Evolutionary conservation across 1,140 invertebrate species (phyloP), one percentile per base, ranked within the genome.

Genomic region (Caerostris darwini): DNA sequence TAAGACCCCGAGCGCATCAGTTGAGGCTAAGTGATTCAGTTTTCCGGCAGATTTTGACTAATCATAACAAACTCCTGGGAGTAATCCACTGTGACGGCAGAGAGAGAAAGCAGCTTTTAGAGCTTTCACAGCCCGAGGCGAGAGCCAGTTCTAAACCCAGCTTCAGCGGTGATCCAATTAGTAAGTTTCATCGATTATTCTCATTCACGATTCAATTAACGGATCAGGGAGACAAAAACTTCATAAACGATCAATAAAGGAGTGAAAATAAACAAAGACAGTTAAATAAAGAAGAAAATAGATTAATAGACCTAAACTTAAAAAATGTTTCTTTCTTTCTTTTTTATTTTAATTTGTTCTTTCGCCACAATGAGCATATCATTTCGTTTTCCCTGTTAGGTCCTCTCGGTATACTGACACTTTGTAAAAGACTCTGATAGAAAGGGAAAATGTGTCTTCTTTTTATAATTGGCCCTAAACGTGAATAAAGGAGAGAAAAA

Each of bases 401-500:
- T 34, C 61, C 10, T 77, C 71, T 50, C 71, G 1, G 7, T 34
- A 12, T 34, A 34, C 34, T 77, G 71, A 50, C 50, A 77, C 71
- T 77, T 77, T 77, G 71, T 77, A 77, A 77, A 50, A 34, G 71
- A 77, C 53, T 53, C 71, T 50, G 71, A 53, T 53, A 77, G 71
- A 50, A 12, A 50, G 34, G 7, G 7, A 34, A 34, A 34, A 34
- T 34, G 34, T 34, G 34, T 34, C 34, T 34, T 77, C 19, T 77
- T 77, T 77, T 77, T 77, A 77, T 77, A 77, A 77, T 77, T 77
- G 71, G 71, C 10, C 69, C 71, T 77, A 77, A 77, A 77, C 71
- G 71, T 53, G 71, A 77, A 34, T 50, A 34, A 34, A 50, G 10
- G 34, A 2, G 34, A 34, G 34, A 34, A 77, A 77, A 77, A 77